These are phyloP conservation scores for Procavia capensis DNA, from an alignment of 2,113 vertebrate species.

Conservation along the genomic window DNA sequence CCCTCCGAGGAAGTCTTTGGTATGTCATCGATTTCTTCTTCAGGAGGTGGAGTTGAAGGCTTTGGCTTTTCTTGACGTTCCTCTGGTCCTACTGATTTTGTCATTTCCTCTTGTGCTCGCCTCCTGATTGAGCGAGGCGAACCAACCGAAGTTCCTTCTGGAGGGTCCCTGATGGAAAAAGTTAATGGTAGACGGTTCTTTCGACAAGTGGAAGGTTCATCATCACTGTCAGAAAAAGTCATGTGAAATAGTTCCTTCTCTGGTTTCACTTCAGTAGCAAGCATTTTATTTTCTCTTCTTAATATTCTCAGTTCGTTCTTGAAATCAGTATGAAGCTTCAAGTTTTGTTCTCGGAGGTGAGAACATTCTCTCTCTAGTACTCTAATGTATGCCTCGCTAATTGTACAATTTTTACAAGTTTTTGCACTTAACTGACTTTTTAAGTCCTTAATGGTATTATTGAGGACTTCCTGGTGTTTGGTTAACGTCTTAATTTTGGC, in stretches of 20 bases:
- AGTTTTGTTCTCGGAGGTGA: slow-evolving; percentile 19
- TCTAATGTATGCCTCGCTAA: background rate
- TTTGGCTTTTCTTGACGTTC: background rate
- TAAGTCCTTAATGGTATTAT: background rate
- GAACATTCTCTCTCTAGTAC: slow-evolving; percentile 11
- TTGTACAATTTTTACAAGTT: background rate
- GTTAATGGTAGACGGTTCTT: too few relatives aligned
- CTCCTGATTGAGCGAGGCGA: rapidly evolving
- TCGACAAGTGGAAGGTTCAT: too few relatives aligned
- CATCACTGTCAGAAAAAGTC: background rate
- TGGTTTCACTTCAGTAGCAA: background rate
- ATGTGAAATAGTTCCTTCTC: rapidly evolving
- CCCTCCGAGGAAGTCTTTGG: background rate
- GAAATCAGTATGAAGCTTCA: slow-evolving; percentile 10
- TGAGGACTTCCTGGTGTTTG: background rate
- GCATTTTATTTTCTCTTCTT: slow-evolving; percentile 57
- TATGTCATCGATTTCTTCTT: background rate
- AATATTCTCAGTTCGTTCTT: slow-evolving; percentile 52
- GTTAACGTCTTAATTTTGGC: slow-evolving; percentile 8
- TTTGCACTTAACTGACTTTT: background rate
- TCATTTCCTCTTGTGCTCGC: background rate
- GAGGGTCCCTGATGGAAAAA: background rate
- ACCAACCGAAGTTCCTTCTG: rapidly evolving
- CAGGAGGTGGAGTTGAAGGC: rapidly evolving
- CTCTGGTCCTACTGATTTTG: background rate